phyloP scores from a whole-genome alignment of 2,797 vertebrate genomes.

The Leptodactylus fallax region DNA sequence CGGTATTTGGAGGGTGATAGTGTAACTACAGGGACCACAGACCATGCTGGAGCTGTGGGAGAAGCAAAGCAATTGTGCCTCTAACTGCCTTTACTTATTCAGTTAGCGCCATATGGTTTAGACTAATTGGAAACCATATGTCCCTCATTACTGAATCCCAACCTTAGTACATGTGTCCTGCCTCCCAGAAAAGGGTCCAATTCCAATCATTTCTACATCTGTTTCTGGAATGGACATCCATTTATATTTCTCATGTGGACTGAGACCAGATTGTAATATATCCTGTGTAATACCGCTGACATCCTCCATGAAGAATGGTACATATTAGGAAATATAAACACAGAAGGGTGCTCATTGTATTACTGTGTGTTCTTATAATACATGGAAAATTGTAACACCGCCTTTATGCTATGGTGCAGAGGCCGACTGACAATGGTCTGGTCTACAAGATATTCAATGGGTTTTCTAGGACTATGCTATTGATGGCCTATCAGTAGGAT shows the following conservation, averaged over 20 bases:
- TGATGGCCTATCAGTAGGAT: no score
- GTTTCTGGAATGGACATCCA: neutral
- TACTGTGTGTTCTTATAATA: neutral
- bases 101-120: neutral
- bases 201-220: neutral
- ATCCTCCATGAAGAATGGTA: neutral
- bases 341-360: neutral
- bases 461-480: no score
- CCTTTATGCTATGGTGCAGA: neutral
- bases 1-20: neutral
- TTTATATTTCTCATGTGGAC: neutral
- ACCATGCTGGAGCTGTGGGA: neutral
- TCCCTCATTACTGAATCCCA: neutral
- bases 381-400: neutral
- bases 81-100: neutral
- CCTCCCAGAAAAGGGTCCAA: neutral
- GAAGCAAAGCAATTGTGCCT: neutral
- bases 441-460: no score
- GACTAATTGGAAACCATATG: conserved; percentile 16
- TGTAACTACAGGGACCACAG: neutral
- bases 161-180: neutral
- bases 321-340: neutral
- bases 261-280: neutral
- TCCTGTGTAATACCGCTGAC: neutral
- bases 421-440: no score